A percentile compares a stretch with the other conserved stretches of the same genome.
phyloP scores from a whole-genome alignment of 2,113 vertebrate genomes.

The Ameiurus melas region DNA sequence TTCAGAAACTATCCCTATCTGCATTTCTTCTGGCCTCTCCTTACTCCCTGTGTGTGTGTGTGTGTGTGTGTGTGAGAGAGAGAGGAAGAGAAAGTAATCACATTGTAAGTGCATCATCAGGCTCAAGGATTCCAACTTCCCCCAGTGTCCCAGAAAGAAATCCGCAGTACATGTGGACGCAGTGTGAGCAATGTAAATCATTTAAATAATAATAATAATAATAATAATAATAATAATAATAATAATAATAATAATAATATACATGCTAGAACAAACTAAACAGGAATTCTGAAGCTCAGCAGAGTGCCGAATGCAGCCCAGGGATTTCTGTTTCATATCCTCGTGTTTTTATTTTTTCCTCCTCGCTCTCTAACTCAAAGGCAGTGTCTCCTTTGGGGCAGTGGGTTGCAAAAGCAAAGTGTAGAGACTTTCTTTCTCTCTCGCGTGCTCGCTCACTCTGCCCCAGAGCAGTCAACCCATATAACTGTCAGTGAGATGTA shows the following conservation, averaged over 20 bases:
- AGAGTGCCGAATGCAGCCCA: constrained; percentile 19
- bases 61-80: too few species aligned
- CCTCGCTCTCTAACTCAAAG: constrained; percentile 49
- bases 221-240: neutral
- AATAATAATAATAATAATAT: neutral
- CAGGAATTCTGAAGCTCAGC: neutral
- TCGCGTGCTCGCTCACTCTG: neutral
- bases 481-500: constrained; percentile 55
- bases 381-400: constrained; percentile 46
- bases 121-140: constrained; percentile 25
- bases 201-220: neutral
- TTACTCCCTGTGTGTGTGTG: neutral
- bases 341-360: constrained; percentile 30
- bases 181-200: neutral
- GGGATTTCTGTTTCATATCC: constrained; percentile 49
- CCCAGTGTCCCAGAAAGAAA: constrained; percentile 28
- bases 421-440: neutral
- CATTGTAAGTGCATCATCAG: neutral
- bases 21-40: neutral
- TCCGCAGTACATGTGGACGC: constrained; percentile 4
- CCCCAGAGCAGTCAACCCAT: constrained; percentile 43
- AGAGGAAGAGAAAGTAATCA: constrained; percentile 17
- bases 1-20: neutral
- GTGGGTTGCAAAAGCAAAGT: constrained; percentile 35
- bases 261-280: constrained; percentile 22